Conservation (phyloP, 2,113 vertebrate genomes). For the Rhegmatorhina hoffmannsi region DNA sequence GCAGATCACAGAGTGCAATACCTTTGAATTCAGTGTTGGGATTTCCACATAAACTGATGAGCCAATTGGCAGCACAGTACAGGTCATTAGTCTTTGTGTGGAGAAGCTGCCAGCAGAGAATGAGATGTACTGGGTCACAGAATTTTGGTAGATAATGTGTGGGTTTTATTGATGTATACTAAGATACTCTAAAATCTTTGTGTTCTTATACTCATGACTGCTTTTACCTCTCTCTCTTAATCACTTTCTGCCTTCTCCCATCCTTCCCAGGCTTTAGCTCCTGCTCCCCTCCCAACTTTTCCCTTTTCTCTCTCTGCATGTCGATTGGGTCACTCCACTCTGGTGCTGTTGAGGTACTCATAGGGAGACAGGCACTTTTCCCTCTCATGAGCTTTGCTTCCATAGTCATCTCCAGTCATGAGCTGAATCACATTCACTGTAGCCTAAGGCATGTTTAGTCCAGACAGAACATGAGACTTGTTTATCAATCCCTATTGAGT, state of each 20-base stretch:
- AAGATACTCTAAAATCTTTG: background rate
- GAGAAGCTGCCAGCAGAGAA: background rate
- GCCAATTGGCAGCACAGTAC: background rate
- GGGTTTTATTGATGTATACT: background rate
- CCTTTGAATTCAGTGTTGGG: background rate
- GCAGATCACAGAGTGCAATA: background rate
- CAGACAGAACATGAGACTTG: slow-evolving; percentile 20
- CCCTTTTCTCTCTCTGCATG: background rate
- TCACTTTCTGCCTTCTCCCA: background rate
- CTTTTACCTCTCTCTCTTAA: background rate
- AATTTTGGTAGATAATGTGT: background rate
- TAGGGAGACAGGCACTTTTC: background rate
- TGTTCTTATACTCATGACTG: background rate
- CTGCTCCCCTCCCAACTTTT: background rate
- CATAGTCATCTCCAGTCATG: background rate
- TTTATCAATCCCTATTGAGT: background rate
- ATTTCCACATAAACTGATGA: background rate
- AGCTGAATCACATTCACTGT: slow-evolving; percentile 10
- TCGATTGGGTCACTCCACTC: background rate
- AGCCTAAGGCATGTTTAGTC: slow-evolving; percentile 9
- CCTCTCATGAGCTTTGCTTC: background rate
- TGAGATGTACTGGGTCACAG: background rate
- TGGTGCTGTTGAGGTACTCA: background rate
- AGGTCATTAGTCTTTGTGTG: background rate
- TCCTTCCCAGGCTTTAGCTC: background rate